Evolutionary conservation across 2,113 vertebrate genomes (phyloP), one percentile per base, ranked within the genome.

Genomic region (Struthidea cinerea): DNA sequence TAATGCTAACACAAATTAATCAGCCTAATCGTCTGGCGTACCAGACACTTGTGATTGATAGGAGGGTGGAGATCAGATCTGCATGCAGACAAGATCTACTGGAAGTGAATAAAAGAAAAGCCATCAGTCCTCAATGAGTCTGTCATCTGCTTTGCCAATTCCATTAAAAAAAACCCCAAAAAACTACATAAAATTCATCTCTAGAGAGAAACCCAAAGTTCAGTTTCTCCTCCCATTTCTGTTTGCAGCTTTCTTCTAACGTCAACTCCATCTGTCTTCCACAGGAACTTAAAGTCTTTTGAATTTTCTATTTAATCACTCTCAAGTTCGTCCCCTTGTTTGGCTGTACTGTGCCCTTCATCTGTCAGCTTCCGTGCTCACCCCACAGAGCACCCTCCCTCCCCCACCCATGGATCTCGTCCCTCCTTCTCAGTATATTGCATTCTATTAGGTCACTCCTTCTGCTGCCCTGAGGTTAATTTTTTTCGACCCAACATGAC

Each of bases 251-350:
- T 93, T 92, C 92, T 87, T 93, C 71, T 96, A 97, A 96, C 84
- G 79, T 94, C 84, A 94, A 85, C 69, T 93, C 94, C 88, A 96
- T 95, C 94, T 95, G 64, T 96, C 86, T 96, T 92, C 84, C 67
- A 79, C 37, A 16, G 50, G 42, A 90, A 87, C 60, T 75, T 93
- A 95, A 87, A 88, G 53, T 90, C 90, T 93, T 95, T 95, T 93
- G 83, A 95, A 95, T 85, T 65, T 90, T 93, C 93, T 95, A 52
- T 92, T 97, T 96, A 97, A 96, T 96, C 91, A 92, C 68, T 88
- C 75, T 37, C 85, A 77, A 22, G 59, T 89, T 81, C 85, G n/a
- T 93, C 88, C 78, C 64, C 47, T 84, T 79, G 42, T 78, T 67
- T 82, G 86, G 67, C 47, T 79, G 53, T 41, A 21, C 44, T 73